Evolutionary conservation across 2,797 vertebrate genomes (phyloP).

Genomic region (Falco novaeseelandiae): DNA sequence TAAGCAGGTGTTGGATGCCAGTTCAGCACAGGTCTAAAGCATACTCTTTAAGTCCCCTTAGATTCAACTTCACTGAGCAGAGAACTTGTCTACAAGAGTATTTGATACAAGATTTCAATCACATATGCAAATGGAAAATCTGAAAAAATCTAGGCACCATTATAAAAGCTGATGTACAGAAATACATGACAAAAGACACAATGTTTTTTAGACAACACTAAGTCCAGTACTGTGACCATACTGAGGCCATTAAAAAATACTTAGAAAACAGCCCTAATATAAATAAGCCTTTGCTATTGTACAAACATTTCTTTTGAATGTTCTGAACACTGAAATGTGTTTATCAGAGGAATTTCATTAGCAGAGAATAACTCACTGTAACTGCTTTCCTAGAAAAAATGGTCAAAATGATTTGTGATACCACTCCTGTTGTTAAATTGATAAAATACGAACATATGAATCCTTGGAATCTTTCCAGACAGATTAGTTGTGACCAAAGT

Average conservation of each 20-base stretch:
- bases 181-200: neutral
- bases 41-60: neutral
- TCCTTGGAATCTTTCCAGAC: neutral
- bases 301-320: neutral
- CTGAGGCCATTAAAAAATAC: neutral
- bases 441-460: neutral
- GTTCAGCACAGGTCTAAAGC: neutral
- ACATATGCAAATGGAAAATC: neutral
- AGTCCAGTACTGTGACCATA: neutral
- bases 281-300: neutral
- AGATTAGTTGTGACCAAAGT: neutral
- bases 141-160: neutral
- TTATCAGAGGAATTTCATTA: conserved; percentile 39
- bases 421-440: neutral
- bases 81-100: neutral
- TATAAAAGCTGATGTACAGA: neutral
- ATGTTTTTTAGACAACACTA: neutral
- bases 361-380: conserved; percentile 1
- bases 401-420: neutral
- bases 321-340: neutral
- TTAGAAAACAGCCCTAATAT: neutral
- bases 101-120: neutral
- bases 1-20: neutral
- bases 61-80: neutral
- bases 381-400: neutral